Conservation (phyloP, 2,113 vertebrate genomes). For the Capreolus pygargus region DNA sequence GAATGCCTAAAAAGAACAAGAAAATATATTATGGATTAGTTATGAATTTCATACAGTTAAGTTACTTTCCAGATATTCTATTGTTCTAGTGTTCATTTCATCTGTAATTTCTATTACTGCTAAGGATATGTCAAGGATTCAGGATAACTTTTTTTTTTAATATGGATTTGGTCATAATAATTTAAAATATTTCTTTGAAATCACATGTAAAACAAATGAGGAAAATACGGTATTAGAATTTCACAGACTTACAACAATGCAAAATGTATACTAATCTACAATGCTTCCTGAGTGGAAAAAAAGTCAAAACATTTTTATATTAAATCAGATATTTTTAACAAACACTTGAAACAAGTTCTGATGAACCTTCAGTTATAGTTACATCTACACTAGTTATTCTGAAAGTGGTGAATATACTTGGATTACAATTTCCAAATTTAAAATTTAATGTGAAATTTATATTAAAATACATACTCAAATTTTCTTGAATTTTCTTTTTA, state of each 20-base stretch:
- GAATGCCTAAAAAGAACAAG: constrained; percentile 26
- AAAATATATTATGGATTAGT: background rate
- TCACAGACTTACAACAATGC: background rate
- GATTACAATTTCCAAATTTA: background rate
- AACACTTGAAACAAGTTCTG: background rate
- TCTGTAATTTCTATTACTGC: background rate
- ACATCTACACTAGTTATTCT: background rate
- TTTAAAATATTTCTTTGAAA: background rate
- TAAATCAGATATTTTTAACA: background rate
- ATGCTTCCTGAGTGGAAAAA: background rate
- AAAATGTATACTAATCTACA: background rate
- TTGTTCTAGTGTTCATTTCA: background rate
- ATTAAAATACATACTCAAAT: background rate
- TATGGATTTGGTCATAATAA: background rate
- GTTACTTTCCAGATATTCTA: background rate
- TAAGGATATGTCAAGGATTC: background rate
- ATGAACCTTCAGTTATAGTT: background rate
- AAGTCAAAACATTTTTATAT: constrained; percentile 1
- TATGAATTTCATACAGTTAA: background rate
- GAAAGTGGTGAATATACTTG: background rate
- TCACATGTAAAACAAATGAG: background rate
- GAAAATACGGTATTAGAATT: background rate
- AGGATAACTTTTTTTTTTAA: background rate
- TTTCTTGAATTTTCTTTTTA: background rate
- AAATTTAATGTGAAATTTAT: background rate